Percentiles rank a stretch among this genome's conserved stretches.
Evolutionary conservation across 2,797 vertebrate genomes (phyloP).

Genomic region (Yasuhikotakia modesta): DNA sequence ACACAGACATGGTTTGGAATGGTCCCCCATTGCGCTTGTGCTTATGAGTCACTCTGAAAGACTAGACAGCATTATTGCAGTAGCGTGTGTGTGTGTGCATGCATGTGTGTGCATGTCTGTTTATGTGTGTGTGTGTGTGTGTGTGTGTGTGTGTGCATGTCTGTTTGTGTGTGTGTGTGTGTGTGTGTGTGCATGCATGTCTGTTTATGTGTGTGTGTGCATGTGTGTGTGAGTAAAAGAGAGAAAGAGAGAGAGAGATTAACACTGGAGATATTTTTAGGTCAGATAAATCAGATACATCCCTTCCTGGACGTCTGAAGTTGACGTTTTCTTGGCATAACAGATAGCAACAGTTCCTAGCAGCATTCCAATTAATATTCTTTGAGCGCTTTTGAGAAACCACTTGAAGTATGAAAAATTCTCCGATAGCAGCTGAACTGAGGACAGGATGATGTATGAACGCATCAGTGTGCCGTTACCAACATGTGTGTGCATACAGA

Average conservation of each 20-base stretch:
- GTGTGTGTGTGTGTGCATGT: no score
- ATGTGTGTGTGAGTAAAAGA: constrained; percentile 17
- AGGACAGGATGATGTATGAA: constrained; percentile 3
- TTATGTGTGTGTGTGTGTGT: no score
- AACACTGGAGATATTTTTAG: constrained; percentile 25
- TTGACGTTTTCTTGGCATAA: not conserved
- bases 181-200: no score
- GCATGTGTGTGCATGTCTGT: no score
- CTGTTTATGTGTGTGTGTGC: not conserved
- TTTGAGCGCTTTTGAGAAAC: not conserved
- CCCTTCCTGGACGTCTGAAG: not conserved
- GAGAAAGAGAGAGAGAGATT: constrained; percentile 1
- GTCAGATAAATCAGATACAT: constrained; percentile 20
- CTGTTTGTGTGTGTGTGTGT: no score
- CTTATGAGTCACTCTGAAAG: constrained; percentile 39
- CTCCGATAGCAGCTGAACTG: not conserved
- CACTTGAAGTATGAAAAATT: not conserved
- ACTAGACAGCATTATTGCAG: constrained; percentile 20
- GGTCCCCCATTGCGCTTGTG: constrained; percentile 27
- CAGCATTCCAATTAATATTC: constrained; percentile 35
- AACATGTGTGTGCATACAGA: constrained; percentile 3
- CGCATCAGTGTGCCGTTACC: not conserved
- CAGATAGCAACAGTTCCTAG: constrained; percentile 8
- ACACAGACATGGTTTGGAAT: constrained; percentile 19
- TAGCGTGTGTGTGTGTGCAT: not conserved